phyloP scores from a whole-genome alignment of 2,888 invertebrate genomes.

The Metopia argyrocephala region DNA sequence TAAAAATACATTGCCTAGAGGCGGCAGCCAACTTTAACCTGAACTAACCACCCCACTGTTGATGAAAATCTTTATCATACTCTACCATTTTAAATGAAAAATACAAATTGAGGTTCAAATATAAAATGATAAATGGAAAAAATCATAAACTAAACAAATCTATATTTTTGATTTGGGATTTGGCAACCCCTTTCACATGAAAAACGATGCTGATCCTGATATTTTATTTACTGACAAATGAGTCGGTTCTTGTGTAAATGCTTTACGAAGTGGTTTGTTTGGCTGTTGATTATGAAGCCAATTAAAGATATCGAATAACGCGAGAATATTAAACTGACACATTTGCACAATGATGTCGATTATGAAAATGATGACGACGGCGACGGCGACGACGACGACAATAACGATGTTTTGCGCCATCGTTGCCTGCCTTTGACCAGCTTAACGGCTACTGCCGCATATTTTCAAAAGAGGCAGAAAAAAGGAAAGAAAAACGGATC shows the following conservation, averaged over 20 bases:
- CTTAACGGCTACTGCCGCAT: constrained; percentile 34
- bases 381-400: constrained; percentile 1
- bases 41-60: too few relatives aligned
- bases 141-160: neutral
- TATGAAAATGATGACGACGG: constrained; percentile 21
- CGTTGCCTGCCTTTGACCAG: neutral
- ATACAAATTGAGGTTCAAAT: too few relatives aligned
- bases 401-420: too few relatives aligned
- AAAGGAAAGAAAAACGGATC: neutral
- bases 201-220: constrained; percentile 68
- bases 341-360: constrained; percentile 59
- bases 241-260: constrained; percentile 64
- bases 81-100: too few relatives aligned
- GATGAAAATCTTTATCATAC: too few relatives aligned
- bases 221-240: constrained; percentile 75
- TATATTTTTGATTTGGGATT: too few relatives aligned
- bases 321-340: constrained; percentile 68
- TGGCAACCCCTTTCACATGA: constrained; percentile 26
- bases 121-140: too few relatives aligned
- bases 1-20: too few relatives aligned
- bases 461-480: constrained; percentile 1
- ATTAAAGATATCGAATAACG: constrained; percentile 73
- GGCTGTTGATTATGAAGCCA: constrained; percentile 71
- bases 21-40: too few relatives aligned
- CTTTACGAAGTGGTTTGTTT: constrained; percentile 47